phyloP scores from a whole-genome alignment of 2,113 vertebrate species.

The Callithrix jacchus region DNA sequence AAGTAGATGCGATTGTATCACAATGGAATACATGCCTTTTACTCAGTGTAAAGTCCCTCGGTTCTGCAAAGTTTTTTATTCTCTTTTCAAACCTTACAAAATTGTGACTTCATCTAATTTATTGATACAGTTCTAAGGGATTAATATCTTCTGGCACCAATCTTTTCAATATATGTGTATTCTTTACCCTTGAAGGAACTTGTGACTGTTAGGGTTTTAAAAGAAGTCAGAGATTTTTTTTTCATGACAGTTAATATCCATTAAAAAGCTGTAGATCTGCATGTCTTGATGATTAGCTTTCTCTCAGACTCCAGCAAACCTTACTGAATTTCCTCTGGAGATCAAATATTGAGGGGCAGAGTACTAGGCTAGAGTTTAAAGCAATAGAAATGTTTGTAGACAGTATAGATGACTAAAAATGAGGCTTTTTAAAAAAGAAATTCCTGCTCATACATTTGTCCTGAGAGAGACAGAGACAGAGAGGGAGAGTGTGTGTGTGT shows the following conservation, averaged over 20 bases:
- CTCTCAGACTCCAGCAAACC: not conserved
- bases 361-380: not conserved
- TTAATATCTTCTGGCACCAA: not conserved
- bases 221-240: not conserved
- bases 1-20: not conserved
- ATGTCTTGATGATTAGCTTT: not conserved
- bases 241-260: not conserved
- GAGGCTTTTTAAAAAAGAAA: slow-evolving; percentile 50
- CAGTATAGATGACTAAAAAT: slow-evolving; percentile 49
- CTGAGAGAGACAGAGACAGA: slow-evolving; percentile 33
- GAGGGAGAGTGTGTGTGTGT: not conserved
- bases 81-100: not conserved
- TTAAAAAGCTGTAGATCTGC: slow-evolving; percentile 14
- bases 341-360: not conserved
- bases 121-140: not conserved
- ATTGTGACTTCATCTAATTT: not conserved
- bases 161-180: not conserved
- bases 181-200: not conserved
- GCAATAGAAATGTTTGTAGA: not conserved
- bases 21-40: not conserved
- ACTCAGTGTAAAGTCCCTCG: not conserved
- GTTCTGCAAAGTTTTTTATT: not conserved
- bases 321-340: not conserved
- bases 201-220: not conserved
- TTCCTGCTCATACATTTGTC: slow-evolving; percentile 79